Conservation (phyloP, 2,888 invertebrate species). For the Drosophila borealis region DNA sequence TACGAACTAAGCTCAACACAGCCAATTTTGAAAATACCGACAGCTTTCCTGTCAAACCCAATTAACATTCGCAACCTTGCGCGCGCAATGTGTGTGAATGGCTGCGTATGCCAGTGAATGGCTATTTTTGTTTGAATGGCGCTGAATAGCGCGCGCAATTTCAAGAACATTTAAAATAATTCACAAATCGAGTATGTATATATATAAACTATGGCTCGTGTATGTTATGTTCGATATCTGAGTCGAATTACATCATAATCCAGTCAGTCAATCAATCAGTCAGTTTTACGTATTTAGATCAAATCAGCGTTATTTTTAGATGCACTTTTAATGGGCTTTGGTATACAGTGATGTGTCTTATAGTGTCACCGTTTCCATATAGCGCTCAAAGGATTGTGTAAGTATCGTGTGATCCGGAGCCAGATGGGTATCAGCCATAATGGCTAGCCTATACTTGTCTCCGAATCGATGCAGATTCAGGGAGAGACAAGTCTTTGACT, state of each 20-base stretch:
- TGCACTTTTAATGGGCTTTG: neutral
- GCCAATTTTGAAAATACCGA: conserved; percentile 29
- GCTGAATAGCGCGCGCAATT: neutral
- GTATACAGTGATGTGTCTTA: conserved; percentile 12
- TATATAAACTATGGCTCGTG: too few species aligned
- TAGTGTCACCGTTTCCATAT: conserved; percentile 78
- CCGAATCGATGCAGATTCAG: conserved; percentile 84
- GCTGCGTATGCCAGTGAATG: conserved; percentile 11
- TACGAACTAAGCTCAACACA: neutral
- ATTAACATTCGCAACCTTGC: neutral
- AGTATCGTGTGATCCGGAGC: conserved; percentile 83
- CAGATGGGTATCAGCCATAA: conserved; percentile 84
- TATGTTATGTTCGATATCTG: neutral
- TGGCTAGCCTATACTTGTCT: conserved; percentile 81
- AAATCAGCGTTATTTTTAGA: neutral
- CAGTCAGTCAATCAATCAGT: too few species aligned
- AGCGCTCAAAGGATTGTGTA: conserved; percentile 81
- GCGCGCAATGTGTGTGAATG: conserved; percentile 7
- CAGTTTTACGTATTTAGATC: neutral
- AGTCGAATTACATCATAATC: too few species aligned
- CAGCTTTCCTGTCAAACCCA: conserved; percentile 8
- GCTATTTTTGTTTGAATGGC: neutral
- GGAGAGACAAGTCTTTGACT: conserved; percentile 84
- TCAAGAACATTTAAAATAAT: neutral
- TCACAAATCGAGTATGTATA: neutral